Percentiles rank a stretch among this genome's conserved stretches.
These are phyloP conservation scores for Lordiphosa clarofinis DNA, from an alignment of 1,140 invertebrate species.

Conservation along the genomic window DNA sequence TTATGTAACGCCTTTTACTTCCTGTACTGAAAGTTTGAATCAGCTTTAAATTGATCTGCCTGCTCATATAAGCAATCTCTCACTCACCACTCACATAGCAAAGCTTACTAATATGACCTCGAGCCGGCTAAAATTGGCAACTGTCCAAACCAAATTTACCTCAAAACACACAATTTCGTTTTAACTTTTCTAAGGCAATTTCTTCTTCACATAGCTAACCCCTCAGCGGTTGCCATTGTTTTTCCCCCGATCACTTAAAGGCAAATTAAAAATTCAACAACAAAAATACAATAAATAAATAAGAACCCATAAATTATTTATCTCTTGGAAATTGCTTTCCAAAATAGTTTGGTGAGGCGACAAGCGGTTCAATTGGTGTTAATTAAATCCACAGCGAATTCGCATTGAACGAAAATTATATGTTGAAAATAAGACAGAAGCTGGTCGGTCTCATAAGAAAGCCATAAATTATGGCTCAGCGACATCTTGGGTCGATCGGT, in stretches of 20 bases:
- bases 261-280: constrained; percentile 54
- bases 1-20: too few relatives aligned
- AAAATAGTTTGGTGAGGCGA: constrained; percentile 61
- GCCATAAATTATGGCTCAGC: constrained; percentile 70
- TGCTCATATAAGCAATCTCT: too few relatives aligned
- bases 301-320: constrained; percentile 61
- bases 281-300: constrained; percentile 22
- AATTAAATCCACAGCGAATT: constrained; percentile 77
- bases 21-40: too few relatives aligned
- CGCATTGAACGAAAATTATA: constrained; percentile 30
- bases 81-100: too few relatives aligned
- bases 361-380: constrained; percentile 79
- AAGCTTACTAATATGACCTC: too few relatives aligned
- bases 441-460: constrained; percentile 64
- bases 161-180: too few relatives aligned
- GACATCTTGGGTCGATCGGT: constrained; percentile 48
- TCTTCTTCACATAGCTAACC: too few relatives aligned
- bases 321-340: constrained; percentile 52
- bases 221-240: constrained; percentile 5
- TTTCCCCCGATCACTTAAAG: constrained; percentile 52
- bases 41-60: too few relatives aligned
- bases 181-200: too few relatives aligned
- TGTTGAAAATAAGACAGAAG: constrained; percentile 8
- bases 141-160: too few relatives aligned
- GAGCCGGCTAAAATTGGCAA: too few relatives aligned